Base-by-base conservation (phyloP, 2,888 invertebrate species). In the Drosophila differens region DNA sequence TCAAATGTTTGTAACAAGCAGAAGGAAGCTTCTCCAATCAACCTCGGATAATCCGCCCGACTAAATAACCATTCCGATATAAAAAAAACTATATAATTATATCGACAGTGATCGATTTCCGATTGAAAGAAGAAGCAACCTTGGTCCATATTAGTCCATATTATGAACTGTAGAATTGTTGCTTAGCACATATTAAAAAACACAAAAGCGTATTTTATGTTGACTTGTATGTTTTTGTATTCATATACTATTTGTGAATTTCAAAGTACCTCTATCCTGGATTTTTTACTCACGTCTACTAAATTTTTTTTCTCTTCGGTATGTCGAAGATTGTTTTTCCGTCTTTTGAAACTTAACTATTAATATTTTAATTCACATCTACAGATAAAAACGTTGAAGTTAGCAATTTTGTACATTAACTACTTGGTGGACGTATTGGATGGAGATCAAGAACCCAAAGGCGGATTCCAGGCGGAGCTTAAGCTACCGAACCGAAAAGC, bases 361-460 rank as follows among this genome's bases (percentile, higher is more conserved):
- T n/a, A 4, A 33, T 51, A 30, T 67, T 71, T 75, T 3, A 28
- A 30, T 2, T 9, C n/a, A 12, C 7, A 69, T 95, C 95, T 69
- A 69, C 95, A 98, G 95, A 99, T 99, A 85, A 99, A 99, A 94
- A 99, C 99, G 0, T 95, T 99, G 35, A 95, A 98, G 72, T 94
- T 99, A 88, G 99, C 99, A 0, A 99, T 98, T 0, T 97, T 97
- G 0, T 98, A 98, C 94, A 98, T 98, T 85, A 97, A 97, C 7
- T 98, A 98, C 93, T 95, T 99, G 66, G 97, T 98, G 94, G 97
- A 97, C 80, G 97, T 98, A 1, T 93, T 99, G 83, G 97, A 97
- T 92, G 97, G 97, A 66, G 97, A 98, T 90, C 97, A 96, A 57
- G 96, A 96, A 79, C 96, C 97, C 0, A 96, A 96, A 0, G 96